Evolutionary conservation across 1,140 invertebrate genomes (phyloP).

Genomic region (Lucilia cuprina): DNA sequence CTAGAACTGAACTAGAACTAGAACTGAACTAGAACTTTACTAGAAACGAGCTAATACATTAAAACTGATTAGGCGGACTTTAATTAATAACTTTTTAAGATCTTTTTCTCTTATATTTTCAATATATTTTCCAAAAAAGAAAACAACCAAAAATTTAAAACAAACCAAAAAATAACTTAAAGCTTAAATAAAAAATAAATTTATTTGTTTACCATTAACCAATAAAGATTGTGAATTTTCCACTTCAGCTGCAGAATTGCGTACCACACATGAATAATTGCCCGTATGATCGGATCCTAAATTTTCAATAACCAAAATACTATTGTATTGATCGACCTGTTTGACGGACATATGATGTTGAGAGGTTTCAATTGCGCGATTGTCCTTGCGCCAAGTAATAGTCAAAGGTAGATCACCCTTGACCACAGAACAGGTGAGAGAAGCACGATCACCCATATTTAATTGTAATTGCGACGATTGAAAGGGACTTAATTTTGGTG

Average conservation of each 20-base stretch:
- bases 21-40: too few species aligned
- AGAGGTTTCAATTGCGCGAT: constrained; percentile 69
- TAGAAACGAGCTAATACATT: too few species aligned
- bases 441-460: constrained; percentile 79
- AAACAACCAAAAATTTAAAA: background rate
- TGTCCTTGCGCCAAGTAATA: constrained; percentile 81
- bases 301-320: constrained; percentile 79
- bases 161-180: background rate
- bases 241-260: constrained; percentile 76
- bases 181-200: background rate
- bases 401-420: constrained; percentile 80
- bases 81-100: too few species aligned
- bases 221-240: constrained; percentile 76
- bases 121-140: background rate
- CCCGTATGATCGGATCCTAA: constrained; percentile 80
- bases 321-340: constrained; percentile 79
- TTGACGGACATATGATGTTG: constrained; percentile 71
- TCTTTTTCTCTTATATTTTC: background rate
- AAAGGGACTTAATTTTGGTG: constrained; percentile 81
- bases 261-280: constrained; percentile 77
- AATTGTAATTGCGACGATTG: constrained; percentile 74
- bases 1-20: too few species aligned
- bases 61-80: too few species aligned
- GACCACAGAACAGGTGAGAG: constrained; percentile 78
- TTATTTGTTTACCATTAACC: constrained; percentile 77